phyloP scores from a whole-genome alignment of 2,113 vertebrate species.

The Engystomops pustulosus region DNA sequence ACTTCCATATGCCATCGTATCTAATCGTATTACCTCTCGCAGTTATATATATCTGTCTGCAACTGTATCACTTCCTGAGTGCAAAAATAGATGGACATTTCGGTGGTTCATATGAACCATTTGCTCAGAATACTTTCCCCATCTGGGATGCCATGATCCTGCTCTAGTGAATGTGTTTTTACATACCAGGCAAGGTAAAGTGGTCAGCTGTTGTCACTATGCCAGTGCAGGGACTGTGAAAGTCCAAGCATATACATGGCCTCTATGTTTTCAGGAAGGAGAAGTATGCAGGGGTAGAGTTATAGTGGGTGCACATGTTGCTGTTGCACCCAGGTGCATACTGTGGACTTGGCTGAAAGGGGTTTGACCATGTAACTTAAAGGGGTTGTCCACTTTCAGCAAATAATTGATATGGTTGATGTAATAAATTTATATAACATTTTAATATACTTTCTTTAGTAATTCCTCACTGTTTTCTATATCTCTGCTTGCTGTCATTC shows the following conservation, averaged over 20 bases:
- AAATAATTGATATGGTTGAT: too few species aligned
- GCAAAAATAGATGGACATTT: slow-evolving; percentile 42
- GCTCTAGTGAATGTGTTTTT: neutral
- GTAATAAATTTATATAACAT: too few species aligned
- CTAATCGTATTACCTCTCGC: slow-evolving; percentile 43
- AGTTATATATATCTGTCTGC: slow-evolving; percentile 54
- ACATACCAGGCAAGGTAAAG: slow-evolving; percentile 38
- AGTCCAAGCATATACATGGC: slow-evolving; percentile 4
- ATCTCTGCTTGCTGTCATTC: too few species aligned
- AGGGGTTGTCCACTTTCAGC: too few species aligned
- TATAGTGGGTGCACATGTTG: neutral
- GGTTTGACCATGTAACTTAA: too few species aligned
- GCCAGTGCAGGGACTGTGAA: neutral
- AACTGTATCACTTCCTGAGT: slow-evolving; percentile 49
- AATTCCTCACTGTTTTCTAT: too few species aligned
- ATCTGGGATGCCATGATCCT: slow-evolving; percentile 17
- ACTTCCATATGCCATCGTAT: neutral
- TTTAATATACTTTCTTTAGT: too few species aligned
- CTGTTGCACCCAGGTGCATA: too few species aligned
- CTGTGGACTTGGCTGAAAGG: too few species aligned
- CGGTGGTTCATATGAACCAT: slow-evolving; percentile 23
- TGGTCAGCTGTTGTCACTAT: slow-evolving; percentile 21
- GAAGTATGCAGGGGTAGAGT: neutral
- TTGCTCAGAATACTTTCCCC: slow-evolving; percentile 41
- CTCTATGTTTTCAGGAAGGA: neutral